Evolutionary conservation across 2,797 vertebrate species (phyloP), one percentile per base, ranked within the genome.

Genomic region (Vultur gryphus): DNA sequence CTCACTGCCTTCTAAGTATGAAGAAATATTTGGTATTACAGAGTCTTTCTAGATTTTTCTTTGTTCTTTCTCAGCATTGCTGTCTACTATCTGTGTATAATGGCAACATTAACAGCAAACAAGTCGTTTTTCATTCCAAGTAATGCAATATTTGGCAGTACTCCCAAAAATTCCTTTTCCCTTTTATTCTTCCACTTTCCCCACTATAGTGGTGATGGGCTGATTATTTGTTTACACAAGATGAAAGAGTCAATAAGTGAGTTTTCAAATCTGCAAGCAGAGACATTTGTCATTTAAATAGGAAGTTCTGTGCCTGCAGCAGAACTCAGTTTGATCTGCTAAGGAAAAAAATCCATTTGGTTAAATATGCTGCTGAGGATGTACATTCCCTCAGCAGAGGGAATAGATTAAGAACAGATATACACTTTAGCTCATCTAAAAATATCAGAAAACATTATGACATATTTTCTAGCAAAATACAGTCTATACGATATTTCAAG

Each of bases 271-370:
- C 89, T 95, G 94, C 91, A 95, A 97, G 87, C 57, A 71, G 61
- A 91, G 86, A 96, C 85, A 91, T 98, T 98, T 97, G 97, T 97
- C 97, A 97, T 93, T 97, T 95, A 93, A 97, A 97, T 94, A 96
- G 95, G 94, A 97, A 97, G 88, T 89, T 93, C 84, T 87, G 54
- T 89, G 97, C 95, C 97, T 91, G 93, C 65, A 95, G 98, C 96
- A 95, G 93, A 97, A 92, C 87, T 80, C 80, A 88, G 93, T 94
- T 90, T 97, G 95, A 97, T 94, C 89, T 79, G 92, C 95, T 96
- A 66, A 61, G 24, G 84, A 89, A 96, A 96, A 90, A 97, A 91
- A 84, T 61, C 90, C 93, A 93, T 96, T 97, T 97, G 85, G 94
- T 93, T 97, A 97, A 96, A 97, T 96, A 94, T 67, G 93, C 81